phyloP scores from a whole-genome alignment of 2,888 invertebrate species.

The Aelia acuminata region DNA sequence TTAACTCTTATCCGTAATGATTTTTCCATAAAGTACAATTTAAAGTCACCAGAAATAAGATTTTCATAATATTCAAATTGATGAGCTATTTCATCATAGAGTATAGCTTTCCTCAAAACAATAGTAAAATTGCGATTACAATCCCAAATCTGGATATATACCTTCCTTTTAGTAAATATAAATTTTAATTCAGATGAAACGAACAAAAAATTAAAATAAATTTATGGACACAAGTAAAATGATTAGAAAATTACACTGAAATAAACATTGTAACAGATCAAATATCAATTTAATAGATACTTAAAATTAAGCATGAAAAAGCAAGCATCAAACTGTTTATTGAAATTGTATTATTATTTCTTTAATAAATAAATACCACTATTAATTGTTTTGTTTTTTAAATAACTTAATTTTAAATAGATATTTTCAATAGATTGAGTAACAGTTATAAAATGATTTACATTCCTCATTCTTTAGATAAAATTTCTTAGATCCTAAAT shows the following conservation, averaged over 20 bases:
- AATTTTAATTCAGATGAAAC: no score
- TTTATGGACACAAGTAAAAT: neutral
- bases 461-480: neutral
- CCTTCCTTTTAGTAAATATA: no score
- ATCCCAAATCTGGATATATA: no score
- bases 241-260: neutral
- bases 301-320: neutral
- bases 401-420: no score
- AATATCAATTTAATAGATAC: neutral
- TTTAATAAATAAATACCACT: no score
- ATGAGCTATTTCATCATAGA: no score
- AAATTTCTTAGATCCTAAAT: neutral
- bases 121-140: no score
- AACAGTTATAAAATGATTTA: neutral
- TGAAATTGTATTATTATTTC: neutral
- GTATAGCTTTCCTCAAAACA: no score
- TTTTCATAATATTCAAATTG: no score
- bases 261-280: neutral
- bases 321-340: neutral
- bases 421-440: no score
- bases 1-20: neutral
- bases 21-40: neutral
- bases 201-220: neutral
- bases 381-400: no score
- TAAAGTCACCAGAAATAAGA: constrained; percentile 24